Evolutionary conservation across 2,888 invertebrate species (phyloP).

Genomic region (Nephrotoma flavescens): DNA sequence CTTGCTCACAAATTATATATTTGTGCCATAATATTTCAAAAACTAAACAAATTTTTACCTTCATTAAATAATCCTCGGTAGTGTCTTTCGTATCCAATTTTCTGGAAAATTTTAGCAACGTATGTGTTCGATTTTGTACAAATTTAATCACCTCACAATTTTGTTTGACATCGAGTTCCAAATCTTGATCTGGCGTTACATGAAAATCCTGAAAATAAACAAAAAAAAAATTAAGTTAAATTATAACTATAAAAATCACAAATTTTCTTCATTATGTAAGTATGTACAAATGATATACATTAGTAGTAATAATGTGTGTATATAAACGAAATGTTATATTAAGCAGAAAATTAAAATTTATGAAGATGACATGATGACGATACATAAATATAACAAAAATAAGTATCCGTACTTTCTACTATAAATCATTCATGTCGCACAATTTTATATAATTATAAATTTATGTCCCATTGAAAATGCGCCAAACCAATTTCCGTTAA

Average conservation of each 20-base stretch:
- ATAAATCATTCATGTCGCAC: not conserved
- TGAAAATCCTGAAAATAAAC: slow-evolving; percentile 49
- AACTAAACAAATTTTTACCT: slow-evolving; percentile 30
- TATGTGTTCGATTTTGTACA: slow-evolving; percentile 63
- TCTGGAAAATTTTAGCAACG: slow-evolving; percentile 56
- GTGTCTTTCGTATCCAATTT: slow-evolving; percentile 62
- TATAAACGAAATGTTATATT: not conserved
- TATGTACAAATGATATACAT: not conserved
- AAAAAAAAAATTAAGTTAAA: not conserved
- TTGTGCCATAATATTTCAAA: no score
- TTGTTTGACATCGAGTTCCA: slow-evolving; percentile 54
- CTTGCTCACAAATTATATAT: no score
- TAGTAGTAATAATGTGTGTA: not conserved
- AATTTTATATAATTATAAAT: not conserved
- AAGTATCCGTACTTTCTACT: not conserved
- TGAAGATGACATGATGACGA: not conserved
- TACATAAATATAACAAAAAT: not conserved
- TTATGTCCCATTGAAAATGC: not conserved
- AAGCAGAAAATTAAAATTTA: not conserved
- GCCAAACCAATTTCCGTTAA: not conserved
- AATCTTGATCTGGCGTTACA: slow-evolving; percentile 42
- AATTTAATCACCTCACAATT: slow-evolving; percentile 61
- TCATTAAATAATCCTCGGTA: slow-evolving; percentile 41
- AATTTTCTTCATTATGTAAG: not conserved
- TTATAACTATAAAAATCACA: not conserved